These are phyloP conservation scores for Siderastrea siderea DNA, from an alignment of 92 coral and sea anemone species.

Conservation along the genomic window DNA sequence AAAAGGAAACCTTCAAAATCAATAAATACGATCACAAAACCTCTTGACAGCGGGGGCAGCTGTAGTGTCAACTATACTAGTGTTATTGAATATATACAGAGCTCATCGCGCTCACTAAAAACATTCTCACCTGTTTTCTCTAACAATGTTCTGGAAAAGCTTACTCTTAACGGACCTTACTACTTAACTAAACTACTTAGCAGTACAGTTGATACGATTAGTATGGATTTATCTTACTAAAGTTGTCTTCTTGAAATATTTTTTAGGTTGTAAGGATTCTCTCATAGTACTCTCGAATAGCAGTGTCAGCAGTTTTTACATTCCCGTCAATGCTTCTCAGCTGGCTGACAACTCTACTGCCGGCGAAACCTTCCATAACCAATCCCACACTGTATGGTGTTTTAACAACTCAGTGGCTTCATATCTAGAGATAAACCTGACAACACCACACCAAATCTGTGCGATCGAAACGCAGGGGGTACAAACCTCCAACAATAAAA, in stretches of 20 bases:
- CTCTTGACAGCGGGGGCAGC: no score
- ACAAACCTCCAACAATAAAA: background rate
- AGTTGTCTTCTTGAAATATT: background rate
- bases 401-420: constrained; percentile 17
- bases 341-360: background rate
- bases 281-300: constrained; percentile 6
- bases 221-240: no score
- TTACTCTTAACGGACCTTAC: no score
- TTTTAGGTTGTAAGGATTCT: constrained; percentile 2
- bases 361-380: background rate
- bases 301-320: background rate
- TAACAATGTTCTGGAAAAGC: no score
- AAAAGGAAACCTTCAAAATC: no score
- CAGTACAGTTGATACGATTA: no score
- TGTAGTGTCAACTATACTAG: no score
- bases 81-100: no score
- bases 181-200: no score
- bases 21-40: no score
- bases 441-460: constrained; percentile 7
- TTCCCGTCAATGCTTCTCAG: background rate
- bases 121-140: no score
- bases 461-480: constrained; percentile 26
- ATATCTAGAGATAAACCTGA: constrained; percentile 23
- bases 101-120: no score
- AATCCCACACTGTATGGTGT: background rate